Percentiles rank a stretch among this genome's conserved stretches.
Conservation (phyloP, 1,140 invertebrate species). For the Ceratina calcarata region DNA sequence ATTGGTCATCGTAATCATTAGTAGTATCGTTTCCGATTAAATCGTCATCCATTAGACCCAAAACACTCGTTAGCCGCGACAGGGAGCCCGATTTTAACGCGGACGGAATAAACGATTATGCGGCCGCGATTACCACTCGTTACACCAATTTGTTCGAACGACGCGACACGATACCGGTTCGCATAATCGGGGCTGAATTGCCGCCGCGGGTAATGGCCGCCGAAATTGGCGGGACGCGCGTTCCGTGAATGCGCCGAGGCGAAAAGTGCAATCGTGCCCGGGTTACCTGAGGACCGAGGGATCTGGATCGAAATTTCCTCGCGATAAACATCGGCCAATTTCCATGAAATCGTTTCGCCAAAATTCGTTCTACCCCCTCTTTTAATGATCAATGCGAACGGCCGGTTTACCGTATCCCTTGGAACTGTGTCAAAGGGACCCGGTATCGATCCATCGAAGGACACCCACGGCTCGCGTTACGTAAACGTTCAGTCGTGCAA, state of each 20-base stretch:
- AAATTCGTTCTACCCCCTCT: not conserved
- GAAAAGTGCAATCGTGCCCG: not conserved
- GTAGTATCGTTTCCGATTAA: not conserved
- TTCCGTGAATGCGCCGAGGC: not conserved
- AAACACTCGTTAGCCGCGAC: not conserved
- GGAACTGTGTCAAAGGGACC: not conserved
- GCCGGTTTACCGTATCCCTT: not conserved
- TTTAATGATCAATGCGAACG: not conserved
- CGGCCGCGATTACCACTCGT: constrained; percentile 5
- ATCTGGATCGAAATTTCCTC: not conserved
- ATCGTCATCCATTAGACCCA: not conserved
- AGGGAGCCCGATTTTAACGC: not conserved
- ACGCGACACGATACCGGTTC: constrained; percentile 4
- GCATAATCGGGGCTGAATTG: not conserved
- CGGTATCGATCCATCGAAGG: not conserved
- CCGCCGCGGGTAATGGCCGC: constrained; percentile 4
- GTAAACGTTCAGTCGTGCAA: not conserved
- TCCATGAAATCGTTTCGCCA: not conserved
- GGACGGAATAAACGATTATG: not conserved
- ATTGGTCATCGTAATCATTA: too few species aligned
- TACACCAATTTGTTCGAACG: not conserved
- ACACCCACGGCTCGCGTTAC: not conserved
- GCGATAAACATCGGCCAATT: not conserved
- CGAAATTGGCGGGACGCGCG: not conserved
- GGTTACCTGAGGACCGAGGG: not conserved